A percentile compares a stretch with the other conserved stretches of the same genome.
Evolutionary conservation across 2,888 invertebrate species (phyloP).

Genomic region (Drosophila austrosaltans): DNA sequence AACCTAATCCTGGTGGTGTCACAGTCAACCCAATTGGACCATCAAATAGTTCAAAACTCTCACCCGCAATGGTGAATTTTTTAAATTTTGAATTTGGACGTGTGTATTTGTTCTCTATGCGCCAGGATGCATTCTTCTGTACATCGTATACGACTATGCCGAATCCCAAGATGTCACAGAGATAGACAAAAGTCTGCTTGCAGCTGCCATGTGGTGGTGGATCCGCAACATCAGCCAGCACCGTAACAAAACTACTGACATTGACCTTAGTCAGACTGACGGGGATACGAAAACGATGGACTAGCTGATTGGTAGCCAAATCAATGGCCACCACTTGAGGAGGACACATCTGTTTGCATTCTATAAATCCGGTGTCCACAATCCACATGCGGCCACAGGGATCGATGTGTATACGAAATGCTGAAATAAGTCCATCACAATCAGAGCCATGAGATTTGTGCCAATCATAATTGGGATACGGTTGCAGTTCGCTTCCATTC

Average conservation of each 20-base stretch:
- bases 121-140: slow-evolving; percentile 84
- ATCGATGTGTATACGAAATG: slow-evolving; percentile 89
- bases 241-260: slow-evolving; percentile 77
- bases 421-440: slow-evolving; percentile 89
- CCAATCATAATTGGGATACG: slow-evolving; percentile 88
- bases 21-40: slow-evolving; percentile 86
- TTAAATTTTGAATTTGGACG: slow-evolving; percentile 85
- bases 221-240: slow-evolving; percentile 85
- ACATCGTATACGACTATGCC: slow-evolving; percentile 86
- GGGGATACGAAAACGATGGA: slow-evolving; percentile 80
- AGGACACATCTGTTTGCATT: slow-evolving; percentile 86
- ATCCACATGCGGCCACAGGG: slow-evolving; percentile 87
- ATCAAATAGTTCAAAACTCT: slow-evolving; percentile 87
- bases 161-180: slow-evolving; percentile 86
- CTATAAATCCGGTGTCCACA: slow-evolving; percentile 87
- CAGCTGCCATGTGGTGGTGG: slow-evolving; percentile 82
- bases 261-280: slow-evolving; percentile 57
- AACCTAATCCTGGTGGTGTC: slow-evolving; percentile 81
- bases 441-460: slow-evolving; percentile 85
- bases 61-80: slow-evolving; percentile 85
- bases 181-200: slow-evolving; percentile 85
- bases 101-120: slow-evolving; percentile 85
- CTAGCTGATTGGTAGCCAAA: slow-evolving; percentile 85
- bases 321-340: slow-evolving; percentile 90
- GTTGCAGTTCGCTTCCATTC: slow-evolving; percentile 81